Percentiles rank a stretch among this genome's conserved stretches.
Evolutionary conservation across 2,888 invertebrate genomes (phyloP).

Genomic region (Lasioglossum vierecki): DNA sequence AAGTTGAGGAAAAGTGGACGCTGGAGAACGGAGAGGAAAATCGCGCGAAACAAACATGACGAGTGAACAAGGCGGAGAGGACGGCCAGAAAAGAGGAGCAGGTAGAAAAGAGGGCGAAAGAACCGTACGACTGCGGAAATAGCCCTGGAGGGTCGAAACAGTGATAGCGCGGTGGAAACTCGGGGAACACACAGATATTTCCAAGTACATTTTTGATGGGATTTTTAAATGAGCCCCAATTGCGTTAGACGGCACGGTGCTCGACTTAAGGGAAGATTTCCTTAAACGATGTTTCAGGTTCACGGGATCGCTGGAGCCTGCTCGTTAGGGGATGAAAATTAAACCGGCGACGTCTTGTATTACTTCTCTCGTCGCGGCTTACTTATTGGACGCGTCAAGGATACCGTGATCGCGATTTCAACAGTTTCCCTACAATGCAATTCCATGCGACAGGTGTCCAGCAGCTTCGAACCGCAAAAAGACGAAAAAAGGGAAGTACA

Average conservation of each 20-base stretch:
- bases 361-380: slow-evolving; percentile 37
- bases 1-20: slow-evolving; percentile 48
- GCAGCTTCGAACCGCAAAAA: background rate
- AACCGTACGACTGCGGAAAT: slow-evolving; percentile 56
- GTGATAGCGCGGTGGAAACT: slow-evolving; percentile 36
- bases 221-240: slow-evolving; percentile 83
- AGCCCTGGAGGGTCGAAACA: slow-evolving; percentile 61
- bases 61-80: background rate
- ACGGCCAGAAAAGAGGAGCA: slow-evolving; percentile 28
- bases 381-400: slow-evolving; percentile 36
- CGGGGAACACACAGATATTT: slow-evolving; percentile 63
- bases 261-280: slow-evolving; percentile 78
- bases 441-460: background rate
- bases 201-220: slow-evolving; percentile 81
- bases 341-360: slow-evolving; percentile 59
- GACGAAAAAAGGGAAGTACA: background rate
- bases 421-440: background rate
- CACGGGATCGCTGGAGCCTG: slow-evolving; percentile 51
- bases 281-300: slow-evolving; percentile 77
- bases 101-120: slow-evolving; percentile 7
- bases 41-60: slow-evolving; percentile 42
- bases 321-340: slow-evolving; percentile 68
- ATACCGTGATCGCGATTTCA: slow-evolving; percentile 23
- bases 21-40: slow-evolving; percentile 14
- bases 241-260: slow-evolving; percentile 79